These are phyloP conservation scores for Caenorhabditis imperialis DNA, from an alignment of 2,888 invertebrate species.

Conservation along the genomic window DNA sequence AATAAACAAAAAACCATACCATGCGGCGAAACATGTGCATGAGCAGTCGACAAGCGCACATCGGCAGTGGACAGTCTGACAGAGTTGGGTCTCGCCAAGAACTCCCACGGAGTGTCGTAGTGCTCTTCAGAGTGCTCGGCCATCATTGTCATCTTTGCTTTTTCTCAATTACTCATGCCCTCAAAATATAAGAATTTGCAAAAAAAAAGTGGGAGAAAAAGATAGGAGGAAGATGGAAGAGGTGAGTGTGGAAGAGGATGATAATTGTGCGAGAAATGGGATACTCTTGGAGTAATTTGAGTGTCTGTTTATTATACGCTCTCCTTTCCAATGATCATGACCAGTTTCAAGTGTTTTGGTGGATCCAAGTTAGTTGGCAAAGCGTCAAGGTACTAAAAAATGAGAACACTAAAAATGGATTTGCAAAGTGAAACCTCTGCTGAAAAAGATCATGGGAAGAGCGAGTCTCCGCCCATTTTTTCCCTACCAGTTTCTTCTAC, in stretches of 20 bases:
- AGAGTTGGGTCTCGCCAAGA: constrained; percentile 65
- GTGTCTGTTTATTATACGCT: constrained; percentile 41
- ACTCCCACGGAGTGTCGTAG: constrained; percentile 77
- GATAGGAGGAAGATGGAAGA: background rate
- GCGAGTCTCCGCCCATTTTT: background rate
- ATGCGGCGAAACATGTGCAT: constrained; percentile 18
- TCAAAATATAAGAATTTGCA: background rate
- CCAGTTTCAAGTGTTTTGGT: constrained; percentile 3
- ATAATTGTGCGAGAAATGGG: constrained; percentile 1
- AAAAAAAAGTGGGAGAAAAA: background rate
- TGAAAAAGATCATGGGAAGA: too few relatives aligned
- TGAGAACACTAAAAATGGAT: too few relatives aligned
- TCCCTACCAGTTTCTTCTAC: constrained; percentile 17
- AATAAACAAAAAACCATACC: constrained; percentile 22
- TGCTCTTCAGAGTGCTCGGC: constrained; percentile 64
- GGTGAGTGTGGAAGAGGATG: constrained; percentile 5
- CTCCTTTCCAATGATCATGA: background rate
- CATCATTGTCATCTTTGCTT: constrained; percentile 32
- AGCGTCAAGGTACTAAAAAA: too few relatives aligned
- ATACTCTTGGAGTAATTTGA: constrained; percentile 40
- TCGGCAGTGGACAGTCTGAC: constrained; percentile 57
- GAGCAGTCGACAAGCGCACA: constrained; percentile 27
- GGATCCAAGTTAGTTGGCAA: too few relatives aligned
- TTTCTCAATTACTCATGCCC: constrained; percentile 12
- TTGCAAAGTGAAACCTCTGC: too few relatives aligned